Evolutionary conservation across 2,113 vertebrate genomes (phyloP), one percentile per base, ranked within the genome.

Genomic region (Cheirogaleus medius): DNA sequence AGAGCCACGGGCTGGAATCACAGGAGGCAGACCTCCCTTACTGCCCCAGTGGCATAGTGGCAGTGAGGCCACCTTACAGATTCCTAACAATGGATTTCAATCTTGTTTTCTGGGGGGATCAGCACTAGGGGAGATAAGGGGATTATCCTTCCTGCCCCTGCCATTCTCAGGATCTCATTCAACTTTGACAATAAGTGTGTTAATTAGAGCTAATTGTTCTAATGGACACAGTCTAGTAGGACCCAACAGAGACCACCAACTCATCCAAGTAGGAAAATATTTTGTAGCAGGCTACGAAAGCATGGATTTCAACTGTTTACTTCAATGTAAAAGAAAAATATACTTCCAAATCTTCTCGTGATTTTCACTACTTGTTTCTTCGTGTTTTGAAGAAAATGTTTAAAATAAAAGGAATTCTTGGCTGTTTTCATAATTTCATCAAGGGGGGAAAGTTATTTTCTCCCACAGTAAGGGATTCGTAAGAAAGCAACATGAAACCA

Each of bases 121-220:
- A 91, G 64, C 47, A 18, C 6, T 23, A 34, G 21, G 8, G 9
- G 10, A 96, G 76, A 91, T 76, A 90, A 94, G 32, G 47, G 52
- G 47, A 90, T 95, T 87, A 92, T 88, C 56, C 49, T 86, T 74
- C 84, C 49, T 91, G 66, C 4, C 39, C 29, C 39, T 77, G 84
- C 27, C 4, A n/a, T 66, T 89, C 44, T 29, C n/a, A 91, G 11
- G 11, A 20, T 87, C n/a, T 58, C 76, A 42, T 80, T 37, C 54
- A 88, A 56, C 29, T 25, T 82, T 63, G 27, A 83, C 58, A 85
- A 56, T 81, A 64, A 58, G 23, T 47, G 9, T 74, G 27, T 10
- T 88, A 96, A 95, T 92, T 96, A 94, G 54, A 69, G n/a, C 23
- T 96, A 92, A 94, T 88, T 96, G 54, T 49, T 82, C 58, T 89